Evolutionary conservation across 92 coral and sea anemone species (phyloP), one percentile per base, ranked within the genome.

Genomic region (Phenganax subtilis): DNA sequence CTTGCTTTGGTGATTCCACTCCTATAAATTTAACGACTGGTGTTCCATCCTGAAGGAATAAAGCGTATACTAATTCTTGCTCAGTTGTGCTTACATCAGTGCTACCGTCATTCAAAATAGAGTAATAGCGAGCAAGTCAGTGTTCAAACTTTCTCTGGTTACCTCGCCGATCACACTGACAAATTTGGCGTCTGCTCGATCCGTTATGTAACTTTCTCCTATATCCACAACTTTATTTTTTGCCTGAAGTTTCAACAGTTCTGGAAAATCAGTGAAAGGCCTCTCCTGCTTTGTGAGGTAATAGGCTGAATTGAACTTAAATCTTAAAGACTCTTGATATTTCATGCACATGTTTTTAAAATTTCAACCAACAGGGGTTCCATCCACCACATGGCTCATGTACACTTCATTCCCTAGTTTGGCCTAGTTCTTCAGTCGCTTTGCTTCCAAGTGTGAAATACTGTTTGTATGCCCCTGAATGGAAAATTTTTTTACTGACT

Each of bases 291-390:
- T 67, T 16, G 31, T 29, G 12, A 67, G 73, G 30, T 67, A 67
- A 67, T 67, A 67, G 28, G 73, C 73, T 16, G 73, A 67, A 67
- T 67, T 67, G 31, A 67, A 67, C 30, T 67, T 67, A 11, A 28
- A 1, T 28, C 73, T 67, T 37, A 67, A 67, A 16, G 73, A 67
- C 12, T 67, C 73, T 67, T 11, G 73, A 67, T 67, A 4, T 67
- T 67, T 67, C 12, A 67, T 37, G 73, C 73, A 67, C 73, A 67
- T 67, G 73, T 67, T 67, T 28, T 67, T 67, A 37, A 67, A 67
- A 67, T 37, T 67, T 67, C 73, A 11, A 37, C 73, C 73, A 67
- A 67, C 12, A 0, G 73, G 73, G 12, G 73, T 67, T 4, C 12
- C 73, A 16, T 67, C 28, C 17, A 67, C 73, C 73, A 67, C 73